phyloP scores from a whole-genome alignment of 2,888 invertebrate species.

The Caenorhabditis japonica region DNA sequence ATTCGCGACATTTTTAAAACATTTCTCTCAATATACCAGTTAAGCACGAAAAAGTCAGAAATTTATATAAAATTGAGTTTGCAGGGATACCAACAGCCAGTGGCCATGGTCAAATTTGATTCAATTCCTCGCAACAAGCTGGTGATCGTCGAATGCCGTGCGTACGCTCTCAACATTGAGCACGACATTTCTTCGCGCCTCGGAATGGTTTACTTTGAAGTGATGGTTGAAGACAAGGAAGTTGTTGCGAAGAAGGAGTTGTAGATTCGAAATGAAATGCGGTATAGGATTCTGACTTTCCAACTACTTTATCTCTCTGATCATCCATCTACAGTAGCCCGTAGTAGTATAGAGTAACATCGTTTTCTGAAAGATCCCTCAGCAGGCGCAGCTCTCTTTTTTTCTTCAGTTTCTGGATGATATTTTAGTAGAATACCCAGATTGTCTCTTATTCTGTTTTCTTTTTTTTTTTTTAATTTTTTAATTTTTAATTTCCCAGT shows the following conservation, averaged over 20 bases:
- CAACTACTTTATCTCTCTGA: background rate
- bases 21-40: too few relatives aligned
- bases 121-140: constrained; percentile 78
- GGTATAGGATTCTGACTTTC: constrained; percentile 34
- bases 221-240: constrained; percentile 66
- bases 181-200: constrained; percentile 85
- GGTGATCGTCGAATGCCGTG: constrained; percentile 79
- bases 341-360: constrained; percentile 4
- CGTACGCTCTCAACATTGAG: constrained; percentile 80
- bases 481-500: too few relatives aligned
- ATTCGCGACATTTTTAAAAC: too few relatives aligned
- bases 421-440: constrained; percentile 13
- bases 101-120: constrained; percentile 79
- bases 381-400: constrained; percentile 18
- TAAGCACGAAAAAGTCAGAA: too few relatives aligned
- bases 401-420: constrained; percentile 2
- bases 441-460: constrained; percentile 25
- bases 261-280: constrained; percentile 13
- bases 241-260: constrained; percentile 36
- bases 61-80: too few relatives aligned
- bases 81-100: constrained; percentile 52
- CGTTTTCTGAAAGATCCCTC: constrained; percentile 19
- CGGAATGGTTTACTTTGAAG: constrained; percentile 77
- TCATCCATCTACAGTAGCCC: background rate
- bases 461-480: constrained; percentile 6